Evolutionary conservation across 2,888 invertebrate species (phyloP).

Genomic region (Parnassius orleans): DNA sequence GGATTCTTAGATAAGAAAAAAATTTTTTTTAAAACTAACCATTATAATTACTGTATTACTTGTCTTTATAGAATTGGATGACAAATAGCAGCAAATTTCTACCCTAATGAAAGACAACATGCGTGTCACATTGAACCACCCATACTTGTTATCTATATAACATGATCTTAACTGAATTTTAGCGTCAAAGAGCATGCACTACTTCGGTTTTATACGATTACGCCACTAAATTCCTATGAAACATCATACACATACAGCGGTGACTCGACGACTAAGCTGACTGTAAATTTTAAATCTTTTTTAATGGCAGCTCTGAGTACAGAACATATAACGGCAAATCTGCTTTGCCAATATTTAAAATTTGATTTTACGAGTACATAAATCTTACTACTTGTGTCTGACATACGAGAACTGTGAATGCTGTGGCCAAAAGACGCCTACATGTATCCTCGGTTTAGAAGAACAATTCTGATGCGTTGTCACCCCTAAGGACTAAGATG

Average conservation of each 20-base stretch:
- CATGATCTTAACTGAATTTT: constrained; percentile 45
- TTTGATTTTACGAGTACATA: constrained; percentile 58
- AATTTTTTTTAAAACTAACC: too few relatives aligned
- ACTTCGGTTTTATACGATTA: constrained; percentile 64
- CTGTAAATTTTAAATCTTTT: constrained; percentile 79
- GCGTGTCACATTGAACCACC: too few relatives aligned
- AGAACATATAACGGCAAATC: constrained; percentile 55
- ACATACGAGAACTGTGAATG: too few relatives aligned
- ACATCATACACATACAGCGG: constrained; percentile 39
- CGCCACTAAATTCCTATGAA: constrained; percentile 60
- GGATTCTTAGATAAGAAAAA: too few relatives aligned
- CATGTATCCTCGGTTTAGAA: too few relatives aligned
- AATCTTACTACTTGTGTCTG: constrained; percentile 18
- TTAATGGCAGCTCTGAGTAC: constrained; percentile 58
- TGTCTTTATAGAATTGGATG: too few relatives aligned
- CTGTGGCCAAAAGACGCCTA: too few relatives aligned
- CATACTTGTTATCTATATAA: constrained; percentile 9
- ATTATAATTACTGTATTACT: too few relatives aligned
- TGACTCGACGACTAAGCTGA: constrained; percentile 62
- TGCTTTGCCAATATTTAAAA: constrained; percentile 46
- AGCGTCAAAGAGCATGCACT: constrained; percentile 62
- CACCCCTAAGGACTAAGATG: too few relatives aligned
- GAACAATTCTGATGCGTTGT: too few relatives aligned
- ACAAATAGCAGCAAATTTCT: too few relatives aligned
- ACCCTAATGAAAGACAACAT: too few relatives aligned